Conservation (phyloP, 2,113 vertebrate species). For the Myanophis thanlyinensis region DNA sequence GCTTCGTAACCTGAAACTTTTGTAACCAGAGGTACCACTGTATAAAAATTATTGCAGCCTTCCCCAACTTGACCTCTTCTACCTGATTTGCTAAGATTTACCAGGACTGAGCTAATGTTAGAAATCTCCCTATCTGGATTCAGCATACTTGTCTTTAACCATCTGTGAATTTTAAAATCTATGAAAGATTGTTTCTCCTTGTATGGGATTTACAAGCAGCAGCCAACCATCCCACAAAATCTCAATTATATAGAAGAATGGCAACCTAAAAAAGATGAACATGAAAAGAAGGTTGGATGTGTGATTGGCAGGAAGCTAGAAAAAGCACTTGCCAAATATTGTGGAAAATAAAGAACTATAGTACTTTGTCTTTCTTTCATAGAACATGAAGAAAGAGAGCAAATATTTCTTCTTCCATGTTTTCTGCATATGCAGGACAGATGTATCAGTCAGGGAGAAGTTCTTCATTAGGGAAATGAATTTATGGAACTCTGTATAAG, state of each 20-base stretch:
- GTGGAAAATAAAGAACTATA: too few relatives aligned
- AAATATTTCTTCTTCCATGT: neutral
- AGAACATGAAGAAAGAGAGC: too few relatives aligned
- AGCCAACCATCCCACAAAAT: neutral
- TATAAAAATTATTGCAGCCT: neutral
- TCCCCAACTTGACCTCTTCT: neutral
- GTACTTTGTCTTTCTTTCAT: too few relatives aligned
- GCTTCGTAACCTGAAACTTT: too few relatives aligned
- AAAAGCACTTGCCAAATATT: neutral
- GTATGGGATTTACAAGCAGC: neutral
- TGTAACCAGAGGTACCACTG: too few relatives aligned
- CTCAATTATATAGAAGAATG: neutral
- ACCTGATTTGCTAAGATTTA: too few relatives aligned
- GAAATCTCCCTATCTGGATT: too few relatives aligned
- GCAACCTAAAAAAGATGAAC: neutral
- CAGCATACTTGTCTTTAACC: too few relatives aligned
- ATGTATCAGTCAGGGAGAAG: neutral
- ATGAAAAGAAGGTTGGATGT: neutral
- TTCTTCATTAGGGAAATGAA: neutral
- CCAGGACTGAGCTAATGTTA: too few relatives aligned
- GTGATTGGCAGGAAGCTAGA: neutral
- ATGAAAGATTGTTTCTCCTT: too few relatives aligned
- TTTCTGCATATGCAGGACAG: neutral
- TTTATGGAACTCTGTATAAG: neutral
- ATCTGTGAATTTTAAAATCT: too few relatives aligned